These are phyloP conservation scores for Gryon sp. DNA, from an alignment of 1,140 invertebrate species.

Conservation along the genomic window DNA sequence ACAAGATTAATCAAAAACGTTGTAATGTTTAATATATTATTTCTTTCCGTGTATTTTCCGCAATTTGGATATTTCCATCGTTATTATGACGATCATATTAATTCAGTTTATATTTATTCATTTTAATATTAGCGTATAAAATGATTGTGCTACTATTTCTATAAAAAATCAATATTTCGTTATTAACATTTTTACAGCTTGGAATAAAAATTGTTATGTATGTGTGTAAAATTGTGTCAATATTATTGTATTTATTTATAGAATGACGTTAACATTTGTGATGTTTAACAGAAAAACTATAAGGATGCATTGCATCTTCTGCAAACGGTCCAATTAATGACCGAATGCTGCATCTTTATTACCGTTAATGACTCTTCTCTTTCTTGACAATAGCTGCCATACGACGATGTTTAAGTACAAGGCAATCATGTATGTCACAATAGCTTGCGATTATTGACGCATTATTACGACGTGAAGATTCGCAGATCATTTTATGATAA, in stretches of 20 bases:
- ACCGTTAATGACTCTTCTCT: slow-evolving; percentile 45
- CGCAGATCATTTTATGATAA: slow-evolving; percentile 38
- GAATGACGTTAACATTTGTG: neutral
- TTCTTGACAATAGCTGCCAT: slow-evolving; percentile 67
- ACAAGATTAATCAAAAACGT: too few relatives aligned
- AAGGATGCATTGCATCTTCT: slow-evolving; percentile 11
- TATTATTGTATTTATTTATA: slow-evolving; percentile 13
- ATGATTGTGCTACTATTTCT: too few relatives aligned
- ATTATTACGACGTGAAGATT: slow-evolving; percentile 40
- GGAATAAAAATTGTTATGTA: neutral
- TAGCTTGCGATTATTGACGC: slow-evolving; percentile 46
- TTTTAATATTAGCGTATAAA: too few relatives aligned
- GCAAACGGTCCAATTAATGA: slow-evolving; percentile 52
- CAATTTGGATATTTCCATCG: too few relatives aligned
- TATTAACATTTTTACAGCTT: too few relatives aligned
- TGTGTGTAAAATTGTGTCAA: slow-evolving; percentile 18
- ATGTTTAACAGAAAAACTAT: slow-evolving; percentile 19
- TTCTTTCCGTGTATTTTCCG: too few relatives aligned
- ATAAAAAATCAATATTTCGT: too few relatives aligned
- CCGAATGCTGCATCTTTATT: slow-evolving; percentile 56
- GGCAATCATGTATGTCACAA: slow-evolving; percentile 78
- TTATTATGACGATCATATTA: too few relatives aligned
- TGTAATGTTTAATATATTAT: too few relatives aligned
- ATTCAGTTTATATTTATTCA: too few relatives aligned
- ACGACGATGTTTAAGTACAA: slow-evolving; percentile 72